Conservation (phyloP, 2,888 invertebrate species). For the Pseudococcus longispinus region DNA sequence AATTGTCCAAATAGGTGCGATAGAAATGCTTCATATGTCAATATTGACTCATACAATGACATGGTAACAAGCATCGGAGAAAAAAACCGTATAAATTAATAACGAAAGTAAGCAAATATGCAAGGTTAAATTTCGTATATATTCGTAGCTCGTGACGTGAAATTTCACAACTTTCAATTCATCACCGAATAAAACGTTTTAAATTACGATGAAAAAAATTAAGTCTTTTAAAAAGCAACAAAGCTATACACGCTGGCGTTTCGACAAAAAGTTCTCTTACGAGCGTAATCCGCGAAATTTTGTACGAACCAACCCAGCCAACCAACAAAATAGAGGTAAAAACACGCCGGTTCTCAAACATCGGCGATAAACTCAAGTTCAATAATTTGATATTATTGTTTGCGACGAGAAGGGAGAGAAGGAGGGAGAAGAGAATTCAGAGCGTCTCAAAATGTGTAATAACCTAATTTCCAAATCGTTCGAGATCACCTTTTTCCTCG, state of each 20-base stretch:
- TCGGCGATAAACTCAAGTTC: neutral
- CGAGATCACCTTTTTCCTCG: neutral
- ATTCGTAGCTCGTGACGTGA: neutral
- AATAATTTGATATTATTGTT: neutral
- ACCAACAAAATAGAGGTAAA: neutral
- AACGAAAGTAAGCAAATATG: neutral
- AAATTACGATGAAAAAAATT: neutral
- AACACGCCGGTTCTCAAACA: neutral
- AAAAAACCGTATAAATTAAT: neutral
- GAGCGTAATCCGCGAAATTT: neutral
- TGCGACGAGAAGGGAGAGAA: neutral
- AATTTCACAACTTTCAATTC: neutral
- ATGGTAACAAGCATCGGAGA: neutral
- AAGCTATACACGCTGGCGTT: neutral
- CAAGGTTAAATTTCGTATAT: neutral
- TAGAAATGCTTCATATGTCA: neutral
- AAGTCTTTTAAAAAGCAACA: neutral
- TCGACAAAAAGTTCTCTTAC: neutral
- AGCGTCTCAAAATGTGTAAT: neutral
- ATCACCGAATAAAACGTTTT: neutral
- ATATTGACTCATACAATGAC: neutral
- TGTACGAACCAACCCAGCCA: neutral
- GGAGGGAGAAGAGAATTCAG: neutral
- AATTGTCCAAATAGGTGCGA: neutral
- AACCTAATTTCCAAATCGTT: slow-evolving; percentile 3